Evolutionary conservation across 2,888 invertebrate species (phyloP).

Genomic region (Julus scandinavius): DNA sequence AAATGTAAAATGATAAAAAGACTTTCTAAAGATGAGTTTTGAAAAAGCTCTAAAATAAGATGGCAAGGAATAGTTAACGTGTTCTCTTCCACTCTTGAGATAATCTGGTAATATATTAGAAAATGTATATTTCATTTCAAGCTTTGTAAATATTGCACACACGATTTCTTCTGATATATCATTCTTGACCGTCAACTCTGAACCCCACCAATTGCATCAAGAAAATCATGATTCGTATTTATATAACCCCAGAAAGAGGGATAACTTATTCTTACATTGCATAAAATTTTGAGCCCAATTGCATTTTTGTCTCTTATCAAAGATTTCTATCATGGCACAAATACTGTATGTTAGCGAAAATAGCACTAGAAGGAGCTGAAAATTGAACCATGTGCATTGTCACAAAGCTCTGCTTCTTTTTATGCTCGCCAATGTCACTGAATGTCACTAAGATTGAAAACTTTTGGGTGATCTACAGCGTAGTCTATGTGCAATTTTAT

Average conservation of each 20-base stretch:
- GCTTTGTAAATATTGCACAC: conserved; percentile 1
- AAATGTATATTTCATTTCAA: neutral
- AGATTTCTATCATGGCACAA: no score
- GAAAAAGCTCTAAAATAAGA: neutral
- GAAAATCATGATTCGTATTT: neutral
- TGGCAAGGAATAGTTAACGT: neutral
- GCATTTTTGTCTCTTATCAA: no score
- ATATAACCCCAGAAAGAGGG: no score
- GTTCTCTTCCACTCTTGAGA: neutral
- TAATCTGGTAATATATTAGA: neutral
- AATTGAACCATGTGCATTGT: neutral
- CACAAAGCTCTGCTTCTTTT: no score
- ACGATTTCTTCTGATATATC: neutral
- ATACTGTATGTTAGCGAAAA: no score
- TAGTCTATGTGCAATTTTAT: no score
- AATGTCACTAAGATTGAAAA: no score
- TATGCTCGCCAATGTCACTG: no score
- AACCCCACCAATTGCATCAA: neutral
- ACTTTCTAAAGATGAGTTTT: neutral
- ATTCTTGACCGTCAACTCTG: neutral
- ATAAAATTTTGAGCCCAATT: no score
- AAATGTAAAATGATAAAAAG: neutral
- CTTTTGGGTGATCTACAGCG: no score
- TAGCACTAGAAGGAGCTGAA: no score
- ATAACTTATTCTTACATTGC: no score